These are phyloP conservation scores for Notolabrus celidotus DNA, from an alignment of 2,797 vertebrate species.

Conservation along the genomic window DNA sequence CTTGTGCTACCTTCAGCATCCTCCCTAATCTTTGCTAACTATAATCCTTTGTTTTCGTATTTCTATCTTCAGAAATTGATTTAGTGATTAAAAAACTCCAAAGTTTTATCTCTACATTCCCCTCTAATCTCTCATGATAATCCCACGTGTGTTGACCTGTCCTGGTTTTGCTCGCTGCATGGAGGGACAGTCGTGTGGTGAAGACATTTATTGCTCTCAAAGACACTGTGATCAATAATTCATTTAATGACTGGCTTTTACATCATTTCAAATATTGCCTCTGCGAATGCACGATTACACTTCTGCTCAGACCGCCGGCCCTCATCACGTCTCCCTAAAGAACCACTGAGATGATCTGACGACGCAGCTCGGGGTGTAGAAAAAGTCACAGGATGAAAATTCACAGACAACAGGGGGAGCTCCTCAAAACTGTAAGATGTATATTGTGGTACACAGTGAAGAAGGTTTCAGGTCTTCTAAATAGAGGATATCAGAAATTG, in stretches of 20 bases:
- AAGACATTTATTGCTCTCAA: slow-evolving; percentile 72
- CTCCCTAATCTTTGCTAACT: too few relatives aligned
- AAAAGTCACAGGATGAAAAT: slow-evolving; percentile 66
- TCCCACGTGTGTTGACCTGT: too few relatives aligned
- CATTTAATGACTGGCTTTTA: slow-evolving; percentile 60
- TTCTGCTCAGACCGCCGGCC: slow-evolving; percentile 30
- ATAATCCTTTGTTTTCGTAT: too few relatives aligned
- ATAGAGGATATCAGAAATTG: slow-evolving; percentile 69
- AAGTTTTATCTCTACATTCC: too few relatives aligned
- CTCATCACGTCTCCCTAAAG: slow-evolving; percentile 18
- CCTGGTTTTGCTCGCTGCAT: background rate
- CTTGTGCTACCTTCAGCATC: too few relatives aligned
- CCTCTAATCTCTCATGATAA: too few relatives aligned
- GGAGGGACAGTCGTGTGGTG: slow-evolving; percentile 46
- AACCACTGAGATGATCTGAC: background rate
- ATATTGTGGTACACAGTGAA: slow-evolving; percentile 25
- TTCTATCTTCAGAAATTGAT: too few relatives aligned
- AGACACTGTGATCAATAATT: slow-evolving; percentile 68
- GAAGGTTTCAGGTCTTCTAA: slow-evolving; percentile 48
- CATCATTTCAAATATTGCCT: slow-evolving; percentile 57
- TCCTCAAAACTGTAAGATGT: slow-evolving; percentile 13
- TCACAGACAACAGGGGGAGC: slow-evolving; percentile 49
- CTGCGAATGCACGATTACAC: slow-evolving; percentile 41
- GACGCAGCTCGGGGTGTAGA: slow-evolving; percentile 17
- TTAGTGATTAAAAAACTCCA: too few relatives aligned